Evolutionary conservation across 2,888 invertebrate genomes (phyloP), one percentile per base, ranked within the genome.

Genomic region (Quadroppia sp.): DNA sequence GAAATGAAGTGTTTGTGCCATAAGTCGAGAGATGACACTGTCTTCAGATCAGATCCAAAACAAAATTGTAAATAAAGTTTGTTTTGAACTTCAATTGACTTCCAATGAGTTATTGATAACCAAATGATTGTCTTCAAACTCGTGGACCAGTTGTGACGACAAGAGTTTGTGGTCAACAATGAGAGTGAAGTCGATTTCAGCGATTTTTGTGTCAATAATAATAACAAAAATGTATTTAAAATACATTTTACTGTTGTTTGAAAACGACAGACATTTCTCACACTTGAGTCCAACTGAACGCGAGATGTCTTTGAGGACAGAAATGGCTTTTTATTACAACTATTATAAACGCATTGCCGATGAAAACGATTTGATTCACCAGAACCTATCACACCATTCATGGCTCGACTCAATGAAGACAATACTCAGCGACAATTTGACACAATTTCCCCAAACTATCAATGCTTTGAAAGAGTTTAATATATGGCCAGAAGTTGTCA

Each of bases 241-340:
- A 79, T 90, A 91, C 83, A 88, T 90, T 0, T 85, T 87, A 0
- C 83, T 83, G 3, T 84, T 94, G 78, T 93, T 91, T 82, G 94
- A 94, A 83, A 90, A 89, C 81, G 89, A 90, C 81, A 86, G 89
- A 9, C 90, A 91, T 82, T 93, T 94, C 84, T 89, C 90, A 0
- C 89, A 91, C 80, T 84, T 94, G 70, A 90, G 92, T 0, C 89
- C 89, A 61, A 82, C 91, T 80, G 93, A 94, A 80, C 84, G 93
- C 64, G 94, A 94, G 83, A 89, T 94, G 86, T 87, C 91, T 7
- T 87, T 94, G 73, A 85, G 91, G 1, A 90, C 92, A 1, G 94
- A 94, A 83, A 90, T 92, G 89, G 93, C 92, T 0, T 87, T 94
- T 79, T 94, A 94, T 81, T 94, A 90, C 81, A 91, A 90, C 0